Conservation (phyloP, 2,113 vertebrate species). For the Cryptoleucopteryx plumbea region DNA sequence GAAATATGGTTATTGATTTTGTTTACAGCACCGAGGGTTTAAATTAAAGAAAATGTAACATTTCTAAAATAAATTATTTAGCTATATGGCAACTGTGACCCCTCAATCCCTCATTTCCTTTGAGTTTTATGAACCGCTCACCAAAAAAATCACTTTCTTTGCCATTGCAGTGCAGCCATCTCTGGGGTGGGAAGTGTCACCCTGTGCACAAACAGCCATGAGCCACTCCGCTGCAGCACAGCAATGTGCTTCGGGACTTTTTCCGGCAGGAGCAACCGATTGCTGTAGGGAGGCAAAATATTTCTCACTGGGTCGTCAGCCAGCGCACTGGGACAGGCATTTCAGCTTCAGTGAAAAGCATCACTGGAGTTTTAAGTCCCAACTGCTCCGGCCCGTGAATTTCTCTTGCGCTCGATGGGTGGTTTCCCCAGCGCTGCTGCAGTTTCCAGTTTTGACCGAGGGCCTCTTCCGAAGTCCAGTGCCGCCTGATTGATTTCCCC, state of each 20-base stretch:
- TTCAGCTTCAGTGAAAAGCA: background rate
- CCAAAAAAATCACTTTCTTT: background rate
- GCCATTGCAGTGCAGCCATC: background rate
- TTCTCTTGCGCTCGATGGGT: background rate
- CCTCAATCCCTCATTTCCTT: background rate
- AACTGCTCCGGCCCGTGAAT: background rate
- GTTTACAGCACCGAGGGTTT: background rate
- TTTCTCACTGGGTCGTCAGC: background rate
- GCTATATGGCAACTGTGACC: background rate
- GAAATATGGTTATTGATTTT: slow-evolving; percentile 21
- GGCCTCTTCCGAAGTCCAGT: background rate
- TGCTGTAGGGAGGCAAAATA: background rate
- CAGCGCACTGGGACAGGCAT: background rate
- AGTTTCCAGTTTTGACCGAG: background rate
- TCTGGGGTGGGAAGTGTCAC: background rate
- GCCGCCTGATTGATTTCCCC: background rate
- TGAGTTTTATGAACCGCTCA: background rate
- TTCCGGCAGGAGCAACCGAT: background rate
- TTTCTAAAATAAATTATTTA: background rate
- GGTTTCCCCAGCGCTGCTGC: background rate
- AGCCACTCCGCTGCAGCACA: background rate
- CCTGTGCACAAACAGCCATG: accelerated
- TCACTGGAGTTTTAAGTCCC: background rate
- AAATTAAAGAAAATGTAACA: slow-evolving; percentile 15
- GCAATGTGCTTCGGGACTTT: background rate